Base-by-base conservation (phyloP, 2,888 invertebrate genomes). In the Micropterix aruncella region DNA sequence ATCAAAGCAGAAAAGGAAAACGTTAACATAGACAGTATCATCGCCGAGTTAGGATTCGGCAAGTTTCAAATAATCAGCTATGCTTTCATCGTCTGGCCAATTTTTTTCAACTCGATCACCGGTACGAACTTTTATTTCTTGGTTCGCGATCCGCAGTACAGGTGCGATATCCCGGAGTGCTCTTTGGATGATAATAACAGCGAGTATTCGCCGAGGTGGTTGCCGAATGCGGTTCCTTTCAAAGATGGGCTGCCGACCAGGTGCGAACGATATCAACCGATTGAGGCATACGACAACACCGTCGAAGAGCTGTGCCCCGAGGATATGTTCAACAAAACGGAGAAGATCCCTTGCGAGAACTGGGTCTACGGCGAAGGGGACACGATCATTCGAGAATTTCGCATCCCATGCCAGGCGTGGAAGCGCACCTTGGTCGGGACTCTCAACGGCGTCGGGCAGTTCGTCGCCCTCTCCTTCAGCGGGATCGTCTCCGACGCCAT, bases 371-470 rank as follows among this genome's bases (percentile, higher is more conserved):
- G 47, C 2, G 39, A 41, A 17, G 50, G 50, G 15, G 48, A 50
- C 5, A 48, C 50, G 2, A 48, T 48, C n/a, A 45, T 50, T 7
- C 41, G 41, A 36, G 50, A 48, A 44, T 75, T 70, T 56, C 55
- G 60, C 48, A 56, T 76, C 5, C 65, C 70, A 19, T 76, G 76
- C 51, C 63, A 67, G 16, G 59, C 69, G 51, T 80, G 79, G 79
- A 76, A 74, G 56, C 56, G 79, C 43, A 67, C 78, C 2, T 52
- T 80, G 51, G 73, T 79, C 17, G 80, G 80, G 5, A 77, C 79
- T 14, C 59, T 77, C 3, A 75, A 77, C 52, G 76, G 73, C 52
- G 54, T 74, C 44, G 78, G 77, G 16, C 75, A 76, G 53, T 74
- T 78, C 52, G 59, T 77, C 47, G 75, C 77, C 7, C 61, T 77